Conservation (phyloP, 2,888 invertebrate species). For the Globia sparganii region DNA sequence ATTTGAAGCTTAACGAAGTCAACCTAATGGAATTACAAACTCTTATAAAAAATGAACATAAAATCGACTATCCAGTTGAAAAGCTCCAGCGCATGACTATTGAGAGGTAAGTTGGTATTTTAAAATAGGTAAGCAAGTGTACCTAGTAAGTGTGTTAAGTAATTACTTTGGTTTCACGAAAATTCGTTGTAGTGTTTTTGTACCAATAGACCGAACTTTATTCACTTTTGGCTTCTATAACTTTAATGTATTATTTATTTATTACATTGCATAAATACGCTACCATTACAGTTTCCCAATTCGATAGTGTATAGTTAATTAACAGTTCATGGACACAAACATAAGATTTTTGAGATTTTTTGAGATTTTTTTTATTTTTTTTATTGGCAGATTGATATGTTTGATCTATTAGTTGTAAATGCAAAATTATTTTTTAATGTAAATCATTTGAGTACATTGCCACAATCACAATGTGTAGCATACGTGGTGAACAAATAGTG, state of each 20-base stretch:
- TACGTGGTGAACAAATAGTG: background rate
- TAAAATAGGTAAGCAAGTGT: too few relatives aligned
- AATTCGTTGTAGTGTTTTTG: background rate
- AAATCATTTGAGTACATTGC: background rate
- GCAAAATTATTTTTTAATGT: background rate
- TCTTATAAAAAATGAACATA: constrained; percentile 64
- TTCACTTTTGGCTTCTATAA: background rate
- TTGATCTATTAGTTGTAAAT: background rate
- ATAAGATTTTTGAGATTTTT: too few relatives aligned
- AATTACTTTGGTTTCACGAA: constrained; percentile 21
- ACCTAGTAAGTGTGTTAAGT: too few relatives aligned
- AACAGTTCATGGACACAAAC: too few relatives aligned
- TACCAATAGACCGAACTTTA: background rate
- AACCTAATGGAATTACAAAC: constrained; percentile 69
- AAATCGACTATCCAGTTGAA: constrained; percentile 64
- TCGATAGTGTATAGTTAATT: too few relatives aligned
- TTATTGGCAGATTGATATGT: background rate
- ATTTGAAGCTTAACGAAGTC: constrained; percentile 67
- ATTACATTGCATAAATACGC: too few relatives aligned
- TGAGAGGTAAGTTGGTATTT: constrained; percentile 64
- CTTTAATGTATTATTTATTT: constrained; percentile 19
- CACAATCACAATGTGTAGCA: background rate
- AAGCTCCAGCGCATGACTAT: constrained; percentile 66
- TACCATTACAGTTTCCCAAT: too few relatives aligned
- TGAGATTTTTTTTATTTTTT: too few relatives aligned